Percentiles rank a stretch among this genome's conserved stretches.
Conservation (phyloP, 2,888 invertebrate genomes). For the Fragum fragum region DNA sequence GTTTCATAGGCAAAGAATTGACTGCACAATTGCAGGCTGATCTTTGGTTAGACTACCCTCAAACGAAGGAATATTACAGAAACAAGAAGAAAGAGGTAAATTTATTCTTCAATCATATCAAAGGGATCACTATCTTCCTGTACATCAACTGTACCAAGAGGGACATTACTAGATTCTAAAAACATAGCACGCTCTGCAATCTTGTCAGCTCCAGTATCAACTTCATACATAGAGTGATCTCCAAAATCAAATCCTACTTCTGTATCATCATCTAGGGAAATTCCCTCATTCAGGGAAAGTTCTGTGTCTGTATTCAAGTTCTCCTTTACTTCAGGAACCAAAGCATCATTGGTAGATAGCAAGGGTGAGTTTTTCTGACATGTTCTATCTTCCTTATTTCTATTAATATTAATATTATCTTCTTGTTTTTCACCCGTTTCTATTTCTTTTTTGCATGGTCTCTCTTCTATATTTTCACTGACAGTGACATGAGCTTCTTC, state of each 20-base stretch:
- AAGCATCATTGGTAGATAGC: background rate
- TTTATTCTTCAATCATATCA: constrained; percentile 69
- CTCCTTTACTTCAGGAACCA: background rate
- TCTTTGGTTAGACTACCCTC: no score
- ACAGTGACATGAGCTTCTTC: background rate
- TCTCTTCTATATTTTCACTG: no score
- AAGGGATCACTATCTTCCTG: constrained; percentile 74
- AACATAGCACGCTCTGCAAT: constrained; percentile 34
- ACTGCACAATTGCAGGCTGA: no score
- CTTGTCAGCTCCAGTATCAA: constrained; percentile 47
- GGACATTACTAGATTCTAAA: constrained; percentile 1
- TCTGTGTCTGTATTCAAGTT: background rate
- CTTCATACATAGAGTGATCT: constrained; percentile 60
- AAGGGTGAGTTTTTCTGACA: background rate
- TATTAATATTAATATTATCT: background rate
- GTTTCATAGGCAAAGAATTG: no score
- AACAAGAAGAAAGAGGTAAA: no score
- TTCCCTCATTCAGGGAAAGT: background rate
- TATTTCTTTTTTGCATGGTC: background rate
- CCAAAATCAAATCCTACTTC: constrained; percentile 50
- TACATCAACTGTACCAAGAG: constrained; percentile 23
- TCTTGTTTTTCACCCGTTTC: background rate
- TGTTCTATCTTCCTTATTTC: no score
- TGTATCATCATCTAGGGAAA: constrained; percentile 27
- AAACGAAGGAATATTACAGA: no score